Evolutionary conservation across 2,797 vertebrate genomes (phyloP).

Genomic region (Aldrovandia affinis): DNA sequence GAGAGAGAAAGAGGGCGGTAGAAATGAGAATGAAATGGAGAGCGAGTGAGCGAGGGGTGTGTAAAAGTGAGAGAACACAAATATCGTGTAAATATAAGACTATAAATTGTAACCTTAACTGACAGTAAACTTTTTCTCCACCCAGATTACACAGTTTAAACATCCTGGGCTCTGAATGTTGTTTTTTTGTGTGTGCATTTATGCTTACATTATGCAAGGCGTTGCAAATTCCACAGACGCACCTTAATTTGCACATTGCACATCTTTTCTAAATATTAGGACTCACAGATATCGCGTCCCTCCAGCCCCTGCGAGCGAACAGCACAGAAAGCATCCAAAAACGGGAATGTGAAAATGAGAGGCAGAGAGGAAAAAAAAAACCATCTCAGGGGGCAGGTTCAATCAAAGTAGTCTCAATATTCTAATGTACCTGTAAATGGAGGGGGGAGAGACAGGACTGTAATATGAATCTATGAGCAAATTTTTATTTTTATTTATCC

Average conservation of each 20-base stretch:
- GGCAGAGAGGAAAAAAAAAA: neutral
- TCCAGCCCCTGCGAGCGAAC: neutral
- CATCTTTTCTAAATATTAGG: neutral
- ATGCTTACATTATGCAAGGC: neutral
- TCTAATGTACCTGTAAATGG: neutral
- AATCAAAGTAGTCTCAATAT: neutral
- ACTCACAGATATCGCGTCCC: neutral
- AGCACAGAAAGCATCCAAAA: neutral
- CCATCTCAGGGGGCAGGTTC: neutral
- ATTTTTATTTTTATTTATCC: no score
- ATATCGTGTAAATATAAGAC: constrained; percentile 15
- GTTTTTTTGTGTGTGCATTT: neutral
- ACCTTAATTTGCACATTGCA: neutral
- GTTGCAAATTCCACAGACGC: neutral
- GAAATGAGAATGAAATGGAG: neutral
- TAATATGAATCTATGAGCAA: no score
- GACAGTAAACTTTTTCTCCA: neutral
- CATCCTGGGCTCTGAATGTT: neutral
- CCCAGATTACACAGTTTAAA: constrained; percentile 1
- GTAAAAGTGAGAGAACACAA: neutral
- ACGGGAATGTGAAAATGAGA: neutral
- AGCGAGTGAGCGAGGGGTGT: no score
- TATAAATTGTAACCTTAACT: constrained; percentile 23
- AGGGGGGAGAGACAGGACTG: no score
- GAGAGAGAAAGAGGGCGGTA: neutral